A percentile compares a stretch with the other conserved stretches of the same genome.
Conservation (phyloP, 2,797 vertebrate genomes). For the Bovichtus variegatus region DNA sequence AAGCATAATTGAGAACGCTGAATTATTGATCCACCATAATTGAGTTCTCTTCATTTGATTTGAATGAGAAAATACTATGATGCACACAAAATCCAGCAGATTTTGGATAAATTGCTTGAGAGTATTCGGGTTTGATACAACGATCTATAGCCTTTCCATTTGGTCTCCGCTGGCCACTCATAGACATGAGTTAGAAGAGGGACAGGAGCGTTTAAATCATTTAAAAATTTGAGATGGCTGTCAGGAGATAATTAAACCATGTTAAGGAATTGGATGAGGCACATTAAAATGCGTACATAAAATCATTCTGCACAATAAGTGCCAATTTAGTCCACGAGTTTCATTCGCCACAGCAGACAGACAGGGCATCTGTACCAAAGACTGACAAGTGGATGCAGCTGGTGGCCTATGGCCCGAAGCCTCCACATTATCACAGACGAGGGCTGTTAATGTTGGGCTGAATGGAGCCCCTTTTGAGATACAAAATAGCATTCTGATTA, state of each 20-base stretch:
- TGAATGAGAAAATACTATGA: conserved; percentile 76
- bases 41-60: conserved; percentile 80
- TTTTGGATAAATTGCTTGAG: conserved; percentile 70
- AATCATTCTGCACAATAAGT: conserved; percentile 78
- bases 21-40: conserved; percentile 84
- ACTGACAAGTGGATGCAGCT: conserved; percentile 89
- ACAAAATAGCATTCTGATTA: conserved; percentile 89
- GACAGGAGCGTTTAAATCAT: conserved; percentile 58
- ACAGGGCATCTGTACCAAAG: conserved; percentile 84
- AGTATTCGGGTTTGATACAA: conserved; percentile 57
- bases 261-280: conserved; percentile 80
- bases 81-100: conserved; percentile 69
- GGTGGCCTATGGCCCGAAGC: conserved; percentile 85
- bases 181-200: conserved; percentile 54
- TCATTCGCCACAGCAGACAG: conserved; percentile 77
- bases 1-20: conserved; percentile 82
- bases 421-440: conserved; percentile 83
- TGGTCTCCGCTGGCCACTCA: conserved; percentile 63
- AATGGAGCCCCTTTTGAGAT: conserved; percentile 85
- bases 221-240: conserved; percentile 63
- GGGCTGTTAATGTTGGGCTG: conserved; percentile 82
- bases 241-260: conserved; percentile 76
- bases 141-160: conserved; percentile 53
- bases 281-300: conserved; percentile 78
- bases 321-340: conserved; percentile 78